These are phyloP conservation scores for Congeria kusceri DNA, from an alignment of 2,888 invertebrate species.

Conservation along the genomic window DNA sequence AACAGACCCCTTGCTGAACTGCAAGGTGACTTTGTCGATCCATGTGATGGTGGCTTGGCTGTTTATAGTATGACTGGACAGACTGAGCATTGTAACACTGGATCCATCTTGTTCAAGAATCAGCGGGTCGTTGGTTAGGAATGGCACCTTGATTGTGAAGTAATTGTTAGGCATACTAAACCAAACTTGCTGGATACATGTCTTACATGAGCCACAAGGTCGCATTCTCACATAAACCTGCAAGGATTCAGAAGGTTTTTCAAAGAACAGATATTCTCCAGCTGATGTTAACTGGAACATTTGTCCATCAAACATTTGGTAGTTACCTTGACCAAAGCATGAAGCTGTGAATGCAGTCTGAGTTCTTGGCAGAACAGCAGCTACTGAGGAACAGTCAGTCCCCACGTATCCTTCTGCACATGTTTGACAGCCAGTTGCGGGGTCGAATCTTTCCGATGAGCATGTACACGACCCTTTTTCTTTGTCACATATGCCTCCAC, in stretches of 20 bases:
- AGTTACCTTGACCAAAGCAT: slow-evolving; percentile 65
- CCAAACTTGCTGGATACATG: slow-evolving; percentile 68
- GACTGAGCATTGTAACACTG: slow-evolving; percentile 12
- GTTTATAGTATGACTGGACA: slow-evolving; percentile 28
- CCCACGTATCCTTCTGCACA: slow-evolving; percentile 74
- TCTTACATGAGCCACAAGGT: slow-evolving; percentile 64
- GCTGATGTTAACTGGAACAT: slow-evolving; percentile 54
- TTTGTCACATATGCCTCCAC: slow-evolving; percentile 65
- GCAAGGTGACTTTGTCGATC: slow-evolving; percentile 51
- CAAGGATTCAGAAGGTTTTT: slow-evolving; percentile 26
- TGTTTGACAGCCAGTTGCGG: slow-evolving; percentile 54
- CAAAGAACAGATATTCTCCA: slow-evolving; percentile 63
- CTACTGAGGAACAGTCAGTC: slow-evolving; percentile 66
- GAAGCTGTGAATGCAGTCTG: slow-evolving; percentile 15
- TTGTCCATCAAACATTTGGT: slow-evolving; percentile 68
- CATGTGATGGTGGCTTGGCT: slow-evolving; percentile 33
- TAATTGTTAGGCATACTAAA: slow-evolving; percentile 49
- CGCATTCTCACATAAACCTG: slow-evolving; percentile 59
- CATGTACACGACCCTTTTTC: slow-evolving; percentile 68
- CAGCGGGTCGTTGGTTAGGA: slow-evolving; percentile 28
- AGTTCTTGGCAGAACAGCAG: slow-evolving; percentile 16
- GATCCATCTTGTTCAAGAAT: slow-evolving; percentile 54
- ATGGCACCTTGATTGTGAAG: slow-evolving; percentile 62
- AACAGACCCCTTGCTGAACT: slow-evolving; percentile 23
- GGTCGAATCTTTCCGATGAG: slow-evolving; percentile 56